A percentile compares a stretch with the other conserved stretches of the same genome.
Evolutionary conservation across 2,113 vertebrate species (phyloP).

Genomic region (Saimiri boliviensis): DNA sequence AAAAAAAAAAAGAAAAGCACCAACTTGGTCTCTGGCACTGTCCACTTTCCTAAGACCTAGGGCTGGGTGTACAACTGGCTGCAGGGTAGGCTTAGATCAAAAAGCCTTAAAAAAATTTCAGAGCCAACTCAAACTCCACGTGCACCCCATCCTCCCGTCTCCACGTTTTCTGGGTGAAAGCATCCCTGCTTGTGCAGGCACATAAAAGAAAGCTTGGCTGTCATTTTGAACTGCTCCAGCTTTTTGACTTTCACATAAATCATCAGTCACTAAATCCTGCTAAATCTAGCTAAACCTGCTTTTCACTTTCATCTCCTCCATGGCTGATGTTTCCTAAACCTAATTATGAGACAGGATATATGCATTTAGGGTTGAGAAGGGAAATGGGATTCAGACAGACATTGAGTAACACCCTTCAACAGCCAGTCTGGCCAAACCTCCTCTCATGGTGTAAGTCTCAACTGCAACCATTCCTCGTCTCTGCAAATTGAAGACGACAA

Average conservation of each 20-base stretch:
- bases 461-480: neutral
- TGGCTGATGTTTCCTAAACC: neutral
- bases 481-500: neutral
- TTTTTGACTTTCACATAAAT: neutral
- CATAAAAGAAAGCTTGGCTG: neutral
- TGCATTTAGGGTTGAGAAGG: neutral
- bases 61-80: too few relatives aligned
- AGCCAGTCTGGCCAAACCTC: neutral
- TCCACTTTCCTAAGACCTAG: neutral
- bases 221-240: neutral
- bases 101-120: neutral
- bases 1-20: too few relatives aligned
- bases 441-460: fast-evolving
- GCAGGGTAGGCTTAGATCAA: neutral
- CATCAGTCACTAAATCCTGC: neutral
- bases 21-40: neutral
- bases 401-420: neutral
- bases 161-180: neutral
- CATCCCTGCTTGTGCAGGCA: too few relatives aligned
- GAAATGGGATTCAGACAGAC: neutral
- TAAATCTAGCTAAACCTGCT: neutral
- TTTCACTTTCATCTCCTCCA: neutral
- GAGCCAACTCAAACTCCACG: neutral
- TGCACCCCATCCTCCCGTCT: neutral
- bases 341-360: neutral